phyloP scores from a whole-genome alignment of 92 coral and sea anemone species.

The Paramuricea clavata region DNA sequence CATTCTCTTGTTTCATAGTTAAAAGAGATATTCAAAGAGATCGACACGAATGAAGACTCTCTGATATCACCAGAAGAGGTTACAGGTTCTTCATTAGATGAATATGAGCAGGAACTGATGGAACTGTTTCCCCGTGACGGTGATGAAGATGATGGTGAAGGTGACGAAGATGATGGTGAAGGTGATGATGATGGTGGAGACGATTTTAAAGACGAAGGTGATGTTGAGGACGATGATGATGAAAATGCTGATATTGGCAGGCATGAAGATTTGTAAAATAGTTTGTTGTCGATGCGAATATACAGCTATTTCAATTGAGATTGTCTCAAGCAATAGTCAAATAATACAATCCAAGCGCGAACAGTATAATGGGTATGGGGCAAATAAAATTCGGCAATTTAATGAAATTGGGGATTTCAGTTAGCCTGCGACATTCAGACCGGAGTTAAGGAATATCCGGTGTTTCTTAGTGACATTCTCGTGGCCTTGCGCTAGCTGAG shows the following conservation, averaged over 20 bases:
- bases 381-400: no score
- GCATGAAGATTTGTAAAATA: slow-evolving; percentile 7
- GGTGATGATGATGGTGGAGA: slow-evolving; percentile 15
- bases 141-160: slow-evolving; percentile 58
- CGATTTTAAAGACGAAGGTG: not conserved
- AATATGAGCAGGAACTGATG: slow-evolving; percentile 64
- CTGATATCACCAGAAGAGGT: slow-evolving; percentile 81
- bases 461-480: no score
- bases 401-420: no score
- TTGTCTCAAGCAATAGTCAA: no score
- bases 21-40: slow-evolving; percentile 71
- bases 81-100: slow-evolving; percentile 50
- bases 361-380: no score
- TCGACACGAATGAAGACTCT: slow-evolving; percentile 82
- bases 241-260: slow-evolving; percentile 46
- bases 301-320: no score
- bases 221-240: slow-evolving; percentile 34
- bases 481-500: no score
- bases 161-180: slow-evolving; percentile 19
- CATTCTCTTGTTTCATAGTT: not conserved
- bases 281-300: not conserved
- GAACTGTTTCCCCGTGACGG: slow-evolving; percentile 24
- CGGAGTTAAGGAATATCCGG: no score
- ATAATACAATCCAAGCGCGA: no score
- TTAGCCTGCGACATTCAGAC: no score